Evolutionary conservation across 2,888 invertebrate species (phyloP).

Genomic region (Eupithecia dodoneata): DNA sequence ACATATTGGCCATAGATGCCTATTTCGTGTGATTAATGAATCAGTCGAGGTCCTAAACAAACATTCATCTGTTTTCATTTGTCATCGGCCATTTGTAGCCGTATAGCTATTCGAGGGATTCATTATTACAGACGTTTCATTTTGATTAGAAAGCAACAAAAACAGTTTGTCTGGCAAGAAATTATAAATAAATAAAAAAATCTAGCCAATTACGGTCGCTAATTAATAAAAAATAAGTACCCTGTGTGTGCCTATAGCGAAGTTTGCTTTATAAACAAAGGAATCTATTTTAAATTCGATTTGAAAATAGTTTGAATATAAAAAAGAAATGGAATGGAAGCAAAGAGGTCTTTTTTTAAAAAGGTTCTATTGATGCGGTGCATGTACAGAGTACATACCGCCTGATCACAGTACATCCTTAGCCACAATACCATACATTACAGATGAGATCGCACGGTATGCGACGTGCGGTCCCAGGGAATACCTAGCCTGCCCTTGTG

Average conservation of each 20-base stretch:
- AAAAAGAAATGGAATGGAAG: neutral
- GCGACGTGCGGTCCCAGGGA: slow-evolving; percentile 22
- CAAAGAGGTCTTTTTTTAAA: neutral
- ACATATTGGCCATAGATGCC: slow-evolving; percentile 8
- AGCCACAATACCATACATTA: slow-evolving; percentile 11
- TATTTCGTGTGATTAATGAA: slow-evolving; percentile 17
- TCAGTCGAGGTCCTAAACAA: slow-evolving; percentile 31
- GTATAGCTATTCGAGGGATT: neutral
- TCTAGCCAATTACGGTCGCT: neutral
- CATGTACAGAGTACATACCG: neutral
- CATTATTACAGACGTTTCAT: neutral
- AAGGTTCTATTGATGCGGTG: neutral
- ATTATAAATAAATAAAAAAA: neutral
- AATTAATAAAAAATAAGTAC: neutral
- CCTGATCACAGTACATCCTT: neutral
- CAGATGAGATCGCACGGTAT: slow-evolving; percentile 26
- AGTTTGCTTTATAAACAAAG: neutral
- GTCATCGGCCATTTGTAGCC: slow-evolving; percentile 30
- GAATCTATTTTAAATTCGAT: neutral
- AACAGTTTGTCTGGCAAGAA: neutral
- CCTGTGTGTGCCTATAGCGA: neutral
- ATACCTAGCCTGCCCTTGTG: slow-evolving; percentile 17
- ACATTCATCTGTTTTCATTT: slow-evolving; percentile 39
- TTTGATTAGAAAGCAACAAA: neutral
- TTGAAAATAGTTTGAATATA: too few species aligned